Conservation (phyloP, 2,888 invertebrate species). For the Drosophila cyrtoloma region DNA sequence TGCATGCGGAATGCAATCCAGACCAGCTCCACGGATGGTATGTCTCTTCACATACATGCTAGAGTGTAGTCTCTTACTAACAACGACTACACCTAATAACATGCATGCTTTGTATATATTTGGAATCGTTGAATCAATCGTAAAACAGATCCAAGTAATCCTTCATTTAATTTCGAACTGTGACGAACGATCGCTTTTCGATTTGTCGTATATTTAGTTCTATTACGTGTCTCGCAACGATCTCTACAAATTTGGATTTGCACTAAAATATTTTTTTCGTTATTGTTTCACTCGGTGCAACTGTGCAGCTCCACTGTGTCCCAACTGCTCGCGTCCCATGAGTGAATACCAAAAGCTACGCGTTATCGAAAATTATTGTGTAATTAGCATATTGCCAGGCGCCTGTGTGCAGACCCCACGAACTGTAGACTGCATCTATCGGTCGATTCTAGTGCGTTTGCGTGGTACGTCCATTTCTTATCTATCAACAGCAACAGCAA, state of each 20-base stretch:
- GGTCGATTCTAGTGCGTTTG: constrained; percentile 67
- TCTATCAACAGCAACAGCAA: not conserved
- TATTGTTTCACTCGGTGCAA: not conserved
- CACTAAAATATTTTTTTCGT: not conserved
- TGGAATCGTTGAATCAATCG: not conserved
- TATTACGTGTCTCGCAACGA: not conserved
- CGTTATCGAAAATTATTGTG: constrained; percentile 67
- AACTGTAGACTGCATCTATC: constrained; percentile 64
- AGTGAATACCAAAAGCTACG: constrained; percentile 82
- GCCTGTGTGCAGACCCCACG: constrained; percentile 73
- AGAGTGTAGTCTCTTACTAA: not conserved
- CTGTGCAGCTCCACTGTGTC: constrained; percentile 77
- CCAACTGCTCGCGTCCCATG: constrained; percentile 78
- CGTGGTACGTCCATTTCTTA: constrained; percentile 56
- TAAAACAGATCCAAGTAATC: constrained; percentile 10
- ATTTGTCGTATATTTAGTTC: not conserved
- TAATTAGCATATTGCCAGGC: constrained; percentile 76
- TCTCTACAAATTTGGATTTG: not conserved
- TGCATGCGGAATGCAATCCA: constrained; percentile 81
- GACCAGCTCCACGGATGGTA: constrained; percentile 73
- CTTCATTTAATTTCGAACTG: not conserved
- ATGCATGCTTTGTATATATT: not conserved
- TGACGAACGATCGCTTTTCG: not conserved
- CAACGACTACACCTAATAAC: not conserved
- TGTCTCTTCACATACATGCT: not conserved